Conservation (phyloP, 1,140 invertebrate genomes). For the Aphaenogaster floridana region DNA sequence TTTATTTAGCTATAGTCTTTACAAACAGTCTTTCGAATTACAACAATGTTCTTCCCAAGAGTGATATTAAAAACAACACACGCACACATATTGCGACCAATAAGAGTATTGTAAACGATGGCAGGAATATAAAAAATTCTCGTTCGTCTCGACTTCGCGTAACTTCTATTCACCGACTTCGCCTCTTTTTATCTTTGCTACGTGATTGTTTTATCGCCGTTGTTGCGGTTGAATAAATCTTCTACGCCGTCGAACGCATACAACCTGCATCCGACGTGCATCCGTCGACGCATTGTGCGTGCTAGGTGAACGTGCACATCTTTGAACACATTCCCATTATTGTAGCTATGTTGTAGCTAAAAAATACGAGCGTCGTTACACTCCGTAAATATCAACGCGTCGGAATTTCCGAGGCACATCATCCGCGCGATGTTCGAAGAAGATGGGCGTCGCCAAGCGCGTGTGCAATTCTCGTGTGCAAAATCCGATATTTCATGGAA, state of each 20-base stretch:
- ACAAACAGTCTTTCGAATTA: not conserved
- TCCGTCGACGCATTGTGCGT: slow-evolving; percentile 43
- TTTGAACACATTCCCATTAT: not conserved
- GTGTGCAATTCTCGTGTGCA: not conserved
- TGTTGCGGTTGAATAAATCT: slow-evolving; percentile 56
- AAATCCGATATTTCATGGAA: not conserved
- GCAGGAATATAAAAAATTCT: not conserved
- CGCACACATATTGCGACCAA: not conserved
- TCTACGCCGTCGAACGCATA: slow-evolving; percentile 40
- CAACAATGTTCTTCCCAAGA: not conserved
- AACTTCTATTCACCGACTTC: slow-evolving; percentile 3
- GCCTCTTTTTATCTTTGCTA: slow-evolving; percentile 55
- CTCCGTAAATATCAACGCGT: not conserved
- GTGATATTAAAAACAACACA: not conserved
- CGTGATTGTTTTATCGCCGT: slow-evolving; percentile 58
- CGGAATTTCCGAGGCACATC: slow-evolving; percentile 3
- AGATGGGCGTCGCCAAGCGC: not conserved
- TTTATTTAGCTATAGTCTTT: not conserved
- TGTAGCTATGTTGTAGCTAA: not conserved
- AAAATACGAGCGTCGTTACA: slow-evolving; percentile 35
- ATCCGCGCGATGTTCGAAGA: not conserved
- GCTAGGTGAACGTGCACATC: slow-evolving; percentile 10
- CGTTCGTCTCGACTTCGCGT: not conserved
- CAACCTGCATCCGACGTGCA: slow-evolving; percentile 19
- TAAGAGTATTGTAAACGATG: not conserved